phyloP scores from a whole-genome alignment of 2,113 vertebrate genomes.

The Furnarius figulus region DNA sequence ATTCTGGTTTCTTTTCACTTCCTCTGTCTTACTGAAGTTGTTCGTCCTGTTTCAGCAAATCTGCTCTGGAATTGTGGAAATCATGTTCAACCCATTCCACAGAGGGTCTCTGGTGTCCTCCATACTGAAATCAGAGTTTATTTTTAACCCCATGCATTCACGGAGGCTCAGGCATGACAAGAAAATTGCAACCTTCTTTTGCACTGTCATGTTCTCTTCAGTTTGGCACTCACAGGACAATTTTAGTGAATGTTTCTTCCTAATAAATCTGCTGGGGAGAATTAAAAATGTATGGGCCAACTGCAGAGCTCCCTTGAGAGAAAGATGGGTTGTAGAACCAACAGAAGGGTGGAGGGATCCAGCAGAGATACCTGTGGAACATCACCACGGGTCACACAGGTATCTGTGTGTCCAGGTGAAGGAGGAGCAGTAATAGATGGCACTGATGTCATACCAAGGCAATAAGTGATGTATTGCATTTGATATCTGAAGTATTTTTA shows the following conservation, averaged over 20 bases:
- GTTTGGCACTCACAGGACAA: background rate
- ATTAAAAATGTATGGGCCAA: background rate
- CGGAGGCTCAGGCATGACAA: background rate
- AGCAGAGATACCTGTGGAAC: background rate
- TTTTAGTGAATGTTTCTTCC: background rate
- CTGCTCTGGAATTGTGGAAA: background rate
- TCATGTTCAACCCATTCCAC: rapidly evolving
- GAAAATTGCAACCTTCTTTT: background rate
- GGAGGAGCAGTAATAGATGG: background rate
- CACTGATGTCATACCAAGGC: background rate
- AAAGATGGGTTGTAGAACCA: too few relatives aligned
- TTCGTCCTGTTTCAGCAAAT: background rate
- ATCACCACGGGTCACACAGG: background rate
- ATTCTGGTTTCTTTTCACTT: background rate
- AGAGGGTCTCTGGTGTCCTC: background rate
- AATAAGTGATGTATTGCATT: background rate
- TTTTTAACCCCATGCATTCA: background rate
- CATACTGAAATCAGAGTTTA: background rate
- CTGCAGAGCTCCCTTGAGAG: background rate
- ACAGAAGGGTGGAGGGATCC: background rate
- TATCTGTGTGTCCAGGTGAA: background rate
- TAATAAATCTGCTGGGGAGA: background rate
- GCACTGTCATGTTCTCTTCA: background rate
- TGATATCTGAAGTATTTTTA: background rate
- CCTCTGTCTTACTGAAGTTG: background rate